Conservation (phyloP, 2,888 invertebrate genomes). For the Crocallis elinguaria region DNA sequence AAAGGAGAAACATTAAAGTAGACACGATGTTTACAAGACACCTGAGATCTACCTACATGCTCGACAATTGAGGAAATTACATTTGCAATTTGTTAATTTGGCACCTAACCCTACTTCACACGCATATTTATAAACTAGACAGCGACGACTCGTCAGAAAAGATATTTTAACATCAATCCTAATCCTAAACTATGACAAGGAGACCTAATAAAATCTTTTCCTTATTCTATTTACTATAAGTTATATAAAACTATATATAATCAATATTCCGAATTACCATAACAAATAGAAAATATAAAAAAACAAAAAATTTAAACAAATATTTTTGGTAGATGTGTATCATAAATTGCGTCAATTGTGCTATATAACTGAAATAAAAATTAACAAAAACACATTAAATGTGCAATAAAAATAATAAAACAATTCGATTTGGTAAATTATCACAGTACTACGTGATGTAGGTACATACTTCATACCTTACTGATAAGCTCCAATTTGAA, state of each 20-base stretch:
- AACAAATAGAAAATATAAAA: conserved; percentile 2
- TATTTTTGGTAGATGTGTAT: conserved; percentile 54
- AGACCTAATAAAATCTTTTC: conserved; percentile 25
- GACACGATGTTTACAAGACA: no score
- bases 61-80: neutral
- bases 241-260: conserved; percentile 17
- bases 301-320: conserved; percentile 41
- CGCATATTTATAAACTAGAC: conserved; percentile 21
- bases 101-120: conserved; percentile 21
- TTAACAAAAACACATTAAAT: conserved; percentile 48
- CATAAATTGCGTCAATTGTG: conserved; percentile 29
- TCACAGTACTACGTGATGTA: conserved; percentile 34
- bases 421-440: conserved; percentile 33
- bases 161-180: conserved; percentile 15
- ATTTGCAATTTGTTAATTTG: conserved; percentile 16
- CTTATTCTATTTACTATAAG: conserved; percentile 22
- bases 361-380: conserved; percentile 25
- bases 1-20: no score
- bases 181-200: conserved; percentile 16
- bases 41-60: neutral
- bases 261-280: neutral
- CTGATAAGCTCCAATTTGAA: neutral
- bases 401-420: conserved; percentile 39
- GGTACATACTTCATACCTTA: conserved; percentile 21
- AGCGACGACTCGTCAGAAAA: conserved; percentile 22